Base-by-base conservation (phyloP, 64 coral and sea anemone genomes). In the Montipora capricornis region DNA sequence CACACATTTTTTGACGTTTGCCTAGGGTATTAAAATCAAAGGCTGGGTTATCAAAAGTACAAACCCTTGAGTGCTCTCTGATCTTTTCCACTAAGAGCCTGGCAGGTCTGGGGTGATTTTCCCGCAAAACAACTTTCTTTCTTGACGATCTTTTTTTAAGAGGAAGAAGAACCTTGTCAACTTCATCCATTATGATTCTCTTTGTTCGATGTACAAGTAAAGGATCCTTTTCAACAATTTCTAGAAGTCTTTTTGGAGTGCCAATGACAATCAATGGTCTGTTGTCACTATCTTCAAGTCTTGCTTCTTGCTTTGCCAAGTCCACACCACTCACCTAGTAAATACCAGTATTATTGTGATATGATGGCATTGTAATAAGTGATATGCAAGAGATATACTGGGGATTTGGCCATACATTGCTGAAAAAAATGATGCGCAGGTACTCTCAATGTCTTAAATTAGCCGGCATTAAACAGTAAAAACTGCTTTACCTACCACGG, bases 141-240 rank as follows among this genome's bases (percentile, higher is more conserved):
- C 80, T 19, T 62, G 96, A 89, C 13, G 93, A 50, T 16, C 71
- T 91, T 24, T 69, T 64, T 50, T 95, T 84, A 10, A 97, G 78
- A 6, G 96, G 96, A 16, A 92, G 79, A 53, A 97, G 68, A 68
- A 80, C 84, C 53, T 97, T 97, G 89, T 97, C 96, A 10, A 97
- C 93, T 88, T 97, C 96, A 80, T 97, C 96, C 58, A 97, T 90
- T n/a, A 97, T 84, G 66, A 97, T 92, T 26, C 93, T 83, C 89
- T 92, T 97, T 70, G 96, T 97, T 88, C 61, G 86, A 13, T 80
- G 83, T 20, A 95, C 94, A 16, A 97, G 80, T 8, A 83, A 75
- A 29, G 89, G 87, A 59, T 97, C 79, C 81, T 78, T 62, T 44
- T 97, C 78, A 6, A 95, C 84, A n/a, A 95, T 91, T 47, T 97